Evolutionary conservation across 2,797 vertebrate species (phyloP).

Genomic region (Australoheros facetus): DNA sequence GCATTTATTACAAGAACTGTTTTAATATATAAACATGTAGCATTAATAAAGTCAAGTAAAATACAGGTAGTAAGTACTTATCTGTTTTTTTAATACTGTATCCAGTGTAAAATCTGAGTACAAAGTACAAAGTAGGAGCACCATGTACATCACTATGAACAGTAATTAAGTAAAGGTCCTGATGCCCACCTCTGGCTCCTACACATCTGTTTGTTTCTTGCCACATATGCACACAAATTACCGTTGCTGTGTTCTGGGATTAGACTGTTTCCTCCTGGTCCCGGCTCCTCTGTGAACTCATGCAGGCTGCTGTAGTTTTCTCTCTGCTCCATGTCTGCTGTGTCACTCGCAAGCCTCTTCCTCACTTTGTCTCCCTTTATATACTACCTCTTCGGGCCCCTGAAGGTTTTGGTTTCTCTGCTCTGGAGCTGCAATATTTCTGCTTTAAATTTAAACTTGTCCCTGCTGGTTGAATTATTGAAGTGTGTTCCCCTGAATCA

Average conservation of each 20-base stretch:
- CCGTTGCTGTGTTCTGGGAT: slow-evolving; percentile 21
- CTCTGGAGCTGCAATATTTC: slow-evolving; percentile 55
- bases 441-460: slow-evolving; percentile 64
- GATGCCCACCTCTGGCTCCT: background rate
- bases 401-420: slow-evolving; percentile 45
- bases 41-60: background rate
- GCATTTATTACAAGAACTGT: background rate
- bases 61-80: background rate
- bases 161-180: background rate
- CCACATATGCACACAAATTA: background rate
- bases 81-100: background rate
- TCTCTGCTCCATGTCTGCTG: slow-evolving; percentile 51
- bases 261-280: slow-evolving; percentile 39
- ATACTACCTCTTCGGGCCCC: slow-evolving; percentile 37
- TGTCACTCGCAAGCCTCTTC: slow-evolving; percentile 49
- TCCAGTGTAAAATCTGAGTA: background rate
- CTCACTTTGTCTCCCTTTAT: slow-evolving; percentile 33
- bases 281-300: slow-evolving; percentile 62
- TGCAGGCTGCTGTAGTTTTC: slow-evolving; percentile 66
- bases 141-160: background rate
- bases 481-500: slow-evolving; percentile 16
- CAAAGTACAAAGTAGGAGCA: background rate
- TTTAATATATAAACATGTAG: background rate
- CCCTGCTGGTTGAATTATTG: slow-evolving; percentile 58
- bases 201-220: background rate